Percentiles rank a stretch among this genome's conserved stretches.
These are phyloP conservation scores for Dasysyrphus albostriatus DNA, from an alignment of 2,888 invertebrate species.

Conservation along the genomic window DNA sequence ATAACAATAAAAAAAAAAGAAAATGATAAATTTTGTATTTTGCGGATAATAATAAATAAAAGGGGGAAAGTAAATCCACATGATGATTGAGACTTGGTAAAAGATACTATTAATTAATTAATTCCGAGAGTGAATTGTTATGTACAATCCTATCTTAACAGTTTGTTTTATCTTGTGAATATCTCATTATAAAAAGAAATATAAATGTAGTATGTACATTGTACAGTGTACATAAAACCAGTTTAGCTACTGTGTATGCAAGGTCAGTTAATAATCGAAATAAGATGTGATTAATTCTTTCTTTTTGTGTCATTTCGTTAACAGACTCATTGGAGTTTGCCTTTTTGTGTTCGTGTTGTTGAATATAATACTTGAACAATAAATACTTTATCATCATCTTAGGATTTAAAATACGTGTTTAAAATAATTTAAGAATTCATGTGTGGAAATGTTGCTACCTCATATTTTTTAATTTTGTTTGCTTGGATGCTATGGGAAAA, in stretches of 20 bases:
- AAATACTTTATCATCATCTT: slow-evolving; percentile 24
- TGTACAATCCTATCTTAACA: neutral
- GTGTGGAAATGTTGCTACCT: neutral
- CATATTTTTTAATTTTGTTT: neutral
- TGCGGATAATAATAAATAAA: neutral
- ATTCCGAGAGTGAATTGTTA: neutral
- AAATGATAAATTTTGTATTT: neutral
- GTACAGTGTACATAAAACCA: slow-evolving; percentile 6
- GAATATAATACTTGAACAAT: neutral
- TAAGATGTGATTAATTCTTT: slow-evolving; percentile 18
- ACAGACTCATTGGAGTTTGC: slow-evolving; percentile 19
- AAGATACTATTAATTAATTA: slow-evolving; percentile 17
- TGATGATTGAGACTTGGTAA: slow-evolving; percentile 23
- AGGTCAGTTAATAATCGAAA: slow-evolving; percentile 33
- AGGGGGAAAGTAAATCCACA: neutral
- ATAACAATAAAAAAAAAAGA: neutral
- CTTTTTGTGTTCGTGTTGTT: slow-evolving; percentile 18
- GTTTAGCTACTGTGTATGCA: slow-evolving; percentile 38
- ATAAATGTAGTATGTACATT: neutral
- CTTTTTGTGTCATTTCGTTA: slow-evolving; percentile 12
- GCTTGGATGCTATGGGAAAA: neutral
- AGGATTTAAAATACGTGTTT: neutral
- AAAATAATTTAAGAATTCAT: neutral
- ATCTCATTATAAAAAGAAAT: neutral
- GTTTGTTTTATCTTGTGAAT: slow-evolving; percentile 5